phyloP scores from a whole-genome alignment of 2,113 vertebrate genomes.

The Coregonus clupeaformis region DNA sequence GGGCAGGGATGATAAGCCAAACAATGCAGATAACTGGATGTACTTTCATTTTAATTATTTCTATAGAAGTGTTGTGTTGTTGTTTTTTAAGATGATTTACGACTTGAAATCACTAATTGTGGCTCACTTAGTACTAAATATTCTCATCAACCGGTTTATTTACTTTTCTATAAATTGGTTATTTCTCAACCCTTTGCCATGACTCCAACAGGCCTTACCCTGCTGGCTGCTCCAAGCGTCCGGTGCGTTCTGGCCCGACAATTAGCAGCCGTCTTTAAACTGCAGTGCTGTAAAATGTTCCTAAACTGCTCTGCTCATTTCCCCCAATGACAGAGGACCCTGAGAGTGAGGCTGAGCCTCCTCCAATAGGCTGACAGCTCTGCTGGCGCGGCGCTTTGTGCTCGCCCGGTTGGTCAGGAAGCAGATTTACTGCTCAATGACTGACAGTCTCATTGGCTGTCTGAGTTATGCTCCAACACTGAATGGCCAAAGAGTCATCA shows the following conservation, averaged over 20 bases:
- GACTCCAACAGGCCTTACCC: not conserved
- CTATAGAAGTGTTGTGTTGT: not conserved
- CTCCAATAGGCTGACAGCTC: conserved; percentile 19
- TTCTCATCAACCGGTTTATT: not conserved
- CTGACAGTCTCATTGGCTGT: conserved; percentile 19
- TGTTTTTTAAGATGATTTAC: no score
- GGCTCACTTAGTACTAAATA: not conserved
- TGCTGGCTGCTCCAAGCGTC: not conserved
- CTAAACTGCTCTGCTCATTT: not conserved
- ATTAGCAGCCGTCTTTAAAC: not conserved
- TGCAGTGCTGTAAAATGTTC: not conserved
- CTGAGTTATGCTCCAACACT: conserved; percentile 45
- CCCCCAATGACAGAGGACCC: not conserved
- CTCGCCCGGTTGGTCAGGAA: conserved; percentile 13
- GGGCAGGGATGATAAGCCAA: conserved; percentile 42
- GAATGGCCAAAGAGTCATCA: not conserved
- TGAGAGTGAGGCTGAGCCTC: not conserved
- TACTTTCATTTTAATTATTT: not conserved
- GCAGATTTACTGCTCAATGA: conserved; percentile 38
- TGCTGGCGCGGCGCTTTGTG: conserved; percentile 32
- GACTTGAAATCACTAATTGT: not conserved
- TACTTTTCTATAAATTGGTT: not conserved
- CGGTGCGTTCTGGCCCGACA: not conserved
- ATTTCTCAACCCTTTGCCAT: not conserved
- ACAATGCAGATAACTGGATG: not conserved